phyloP scores from a whole-genome alignment of 2,797 vertebrate species.

The Netta rufina region DNA sequence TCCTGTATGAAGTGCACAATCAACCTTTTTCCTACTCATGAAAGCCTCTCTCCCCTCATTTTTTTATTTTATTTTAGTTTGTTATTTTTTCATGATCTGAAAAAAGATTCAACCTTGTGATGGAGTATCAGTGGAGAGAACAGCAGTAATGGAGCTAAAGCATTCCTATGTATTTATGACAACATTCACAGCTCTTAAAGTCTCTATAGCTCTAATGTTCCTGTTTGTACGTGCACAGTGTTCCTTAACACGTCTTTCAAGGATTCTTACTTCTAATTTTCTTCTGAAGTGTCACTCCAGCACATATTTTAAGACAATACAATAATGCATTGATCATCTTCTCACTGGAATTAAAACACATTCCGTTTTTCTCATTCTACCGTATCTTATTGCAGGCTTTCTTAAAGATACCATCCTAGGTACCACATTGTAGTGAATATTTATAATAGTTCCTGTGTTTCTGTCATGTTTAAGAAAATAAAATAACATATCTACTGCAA shows the following conservation, averaged over 20 bases:
- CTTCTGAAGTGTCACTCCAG: not conserved
- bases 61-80: not conserved
- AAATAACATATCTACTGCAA: not conserved
- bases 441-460: not conserved
- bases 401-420: not conserved
- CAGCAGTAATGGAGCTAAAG: not conserved
- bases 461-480: not conserved
- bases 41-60: not conserved
- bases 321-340: not conserved
- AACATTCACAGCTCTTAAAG: not conserved
- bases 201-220: not conserved
- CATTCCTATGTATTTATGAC: not conserved
- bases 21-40: not conserved
- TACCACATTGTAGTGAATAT: not conserved
- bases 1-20: not conserved
- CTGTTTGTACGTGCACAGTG: not conserved
- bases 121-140: not conserved
- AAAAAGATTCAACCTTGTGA: not conserved
- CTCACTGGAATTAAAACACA: not conserved
- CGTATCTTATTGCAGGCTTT: not conserved
- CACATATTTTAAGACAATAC: not conserved
- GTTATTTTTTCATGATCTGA: not conserved
- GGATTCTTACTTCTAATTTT: not conserved
- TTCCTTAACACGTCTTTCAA: not conserved
- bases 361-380: not conserved